Evolutionary conservation across 2,113 vertebrate genomes (phyloP), one percentile per base, ranked within the genome.

Genomic region (Dicaeum eximium): DNA sequence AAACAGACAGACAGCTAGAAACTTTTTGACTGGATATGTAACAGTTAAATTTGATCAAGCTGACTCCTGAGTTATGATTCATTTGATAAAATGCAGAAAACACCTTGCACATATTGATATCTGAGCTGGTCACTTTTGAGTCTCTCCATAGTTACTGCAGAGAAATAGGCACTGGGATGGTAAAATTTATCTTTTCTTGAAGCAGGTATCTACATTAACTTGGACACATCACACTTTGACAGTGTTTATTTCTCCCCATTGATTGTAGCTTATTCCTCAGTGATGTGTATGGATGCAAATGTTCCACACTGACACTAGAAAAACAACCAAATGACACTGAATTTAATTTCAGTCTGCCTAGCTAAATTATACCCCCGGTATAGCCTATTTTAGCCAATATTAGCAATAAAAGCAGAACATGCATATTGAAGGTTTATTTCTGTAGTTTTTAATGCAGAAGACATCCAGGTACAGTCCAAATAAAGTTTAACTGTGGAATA

Each of bases 171-270:
- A 56, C 9, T 64, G n/a, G 9, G 9, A 54, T 23, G 5, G 28
- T 37, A 80, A 88, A 74, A 90, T 44, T 31, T 9, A 10, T 37
- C 10, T 92, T 83, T 86, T 90, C 11, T n/a, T 86, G 56, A 79
- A 66, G 33, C 21, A 51, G 11, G 1, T 28, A 66, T 44, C 54
- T 69, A 16, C 31, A 44, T 51, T 18, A 85, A 1, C 14, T 54
- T 65, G 19, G 3, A 50, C 1, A 0, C 84, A 58, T 47, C 1
- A 1, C 3, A 15, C 23, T 60, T 81, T 69, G 17, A 9, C 8
- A 35, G 7, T 22, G 13, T 86, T 77, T 70, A 31, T 93, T 86
- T 72, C 44, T 88, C 24, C 22, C 19, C 9, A 23, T 25, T 69
- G 42, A 54, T 37, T 71, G 2, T 11, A 71, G 51, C 11, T 53